Percentiles rank a stretch among this genome's conserved stretches.
Conservation (phyloP, 1,140 invertebrate genomes). For the Bathynomus jamesi region DNA sequence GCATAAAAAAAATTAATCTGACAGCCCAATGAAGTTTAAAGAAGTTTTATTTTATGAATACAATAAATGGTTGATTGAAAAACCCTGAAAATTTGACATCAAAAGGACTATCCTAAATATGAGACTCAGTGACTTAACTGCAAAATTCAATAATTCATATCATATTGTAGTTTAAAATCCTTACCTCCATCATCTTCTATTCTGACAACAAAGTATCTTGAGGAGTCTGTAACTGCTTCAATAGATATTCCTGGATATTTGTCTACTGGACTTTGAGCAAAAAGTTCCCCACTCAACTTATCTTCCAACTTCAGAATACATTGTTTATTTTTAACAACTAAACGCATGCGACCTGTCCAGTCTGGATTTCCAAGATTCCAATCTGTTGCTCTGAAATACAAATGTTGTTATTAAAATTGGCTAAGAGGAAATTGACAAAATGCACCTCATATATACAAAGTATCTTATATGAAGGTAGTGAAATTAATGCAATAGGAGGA, state of each 20-base stretch:
- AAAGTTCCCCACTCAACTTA: slow-evolving; percentile 86
- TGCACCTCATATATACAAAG: too few species aligned
- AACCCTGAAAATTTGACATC: too few species aligned
- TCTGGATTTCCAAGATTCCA: slow-evolving; percentile 95
- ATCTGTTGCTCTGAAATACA: slow-evolving; percentile 76
- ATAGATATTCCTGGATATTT: slow-evolving; percentile 88
- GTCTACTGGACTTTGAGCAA: slow-evolving; percentile 96
- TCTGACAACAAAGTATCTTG: slow-evolving; percentile 93
- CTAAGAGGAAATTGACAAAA: background rate
- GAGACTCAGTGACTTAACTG: too few species aligned
- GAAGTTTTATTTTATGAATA: too few species aligned
- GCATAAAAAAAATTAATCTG: too few species aligned
- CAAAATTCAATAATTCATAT: too few species aligned
- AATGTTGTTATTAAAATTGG: background rate
- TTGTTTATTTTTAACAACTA: slow-evolving; percentile 78
- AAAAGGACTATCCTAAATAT: too few species aligned
- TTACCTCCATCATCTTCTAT: slow-evolving; percentile 89
- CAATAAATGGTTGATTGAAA: too few species aligned
- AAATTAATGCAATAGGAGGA: too few species aligned
- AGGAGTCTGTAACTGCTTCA: slow-evolving; percentile 94
- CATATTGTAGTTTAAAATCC: slow-evolving; percentile 7
- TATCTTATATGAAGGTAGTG: too few species aligned
- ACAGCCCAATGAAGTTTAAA: too few species aligned
- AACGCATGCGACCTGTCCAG: slow-evolving; percentile 87
- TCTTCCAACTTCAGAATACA: slow-evolving; percentile 91